Evolutionary conservation across 2,113 vertebrate genomes (phyloP), one percentile per base, ranked within the genome.

Genomic region (Spheniscus mendiculus): DNA sequence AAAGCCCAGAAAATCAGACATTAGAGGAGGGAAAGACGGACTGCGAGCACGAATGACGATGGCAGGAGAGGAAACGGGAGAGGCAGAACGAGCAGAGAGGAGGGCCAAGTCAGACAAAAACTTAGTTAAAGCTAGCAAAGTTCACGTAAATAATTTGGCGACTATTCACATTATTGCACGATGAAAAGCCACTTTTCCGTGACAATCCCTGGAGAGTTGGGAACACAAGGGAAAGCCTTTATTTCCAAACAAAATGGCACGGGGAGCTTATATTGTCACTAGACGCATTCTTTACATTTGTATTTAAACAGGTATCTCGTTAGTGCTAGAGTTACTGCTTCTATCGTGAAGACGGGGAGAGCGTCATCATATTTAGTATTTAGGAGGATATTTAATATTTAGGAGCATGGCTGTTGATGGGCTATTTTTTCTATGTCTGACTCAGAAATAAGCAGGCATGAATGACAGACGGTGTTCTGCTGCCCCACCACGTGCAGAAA

Each of bases 41-140:
- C 42, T 30, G 36, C 0, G 2, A 62, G 53, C 32, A 27, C 0
- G 0, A 38, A 49, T 4, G 12, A 16, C 0, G 4, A 66, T 1
- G 20, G 40, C 7, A 27, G 74, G 72, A 80, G 40, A 67, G 66
- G 80, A 44, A 59, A 62, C 0, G 1, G n/a, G 40, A 73, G 56
- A 59, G 22, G 52, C 56, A 32, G 52, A 66, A 49, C 1, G 14
- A 71, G 40, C 62, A 42, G 53, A 69, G 72, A 53, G 22, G 26
- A 61, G 23, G 16, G 55, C 9, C 38, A 42, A 7, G 25, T 40
- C 18, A 45, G 34, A 65, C 29, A 22, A 58, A 47, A 66, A 6
- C 26, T 15, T 23, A 13, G 15, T 27, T 50, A 32, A 65, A 81
- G 45, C 36, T 36, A 22, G 26, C 26, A 38, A 88, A 76, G 53